A percentile compares a stretch with the other conserved stretches of the same genome.
phyloP scores from a whole-genome alignment of 2,888 invertebrate genomes.

The Nebria brevicollis region DNA sequence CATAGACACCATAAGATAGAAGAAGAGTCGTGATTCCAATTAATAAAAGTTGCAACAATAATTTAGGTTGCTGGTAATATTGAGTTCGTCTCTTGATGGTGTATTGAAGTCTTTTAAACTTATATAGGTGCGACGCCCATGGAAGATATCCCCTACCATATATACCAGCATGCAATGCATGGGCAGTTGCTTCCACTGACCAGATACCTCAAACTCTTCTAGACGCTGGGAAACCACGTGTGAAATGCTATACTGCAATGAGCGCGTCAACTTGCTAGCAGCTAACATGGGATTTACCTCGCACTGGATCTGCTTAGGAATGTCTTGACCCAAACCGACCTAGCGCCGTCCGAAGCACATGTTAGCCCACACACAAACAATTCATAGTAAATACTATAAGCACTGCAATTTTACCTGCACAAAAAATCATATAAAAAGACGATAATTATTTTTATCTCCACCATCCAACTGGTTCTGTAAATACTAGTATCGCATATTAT shows the following conservation, averaged over 20 bases:
- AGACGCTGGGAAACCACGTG: slow-evolving; percentile 15
- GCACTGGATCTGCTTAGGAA: slow-evolving; percentile 16
- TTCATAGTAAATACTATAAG: slow-evolving; percentile 1
- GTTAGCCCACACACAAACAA: background rate
- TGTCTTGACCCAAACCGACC: slow-evolving; percentile 14
- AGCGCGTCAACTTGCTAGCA: slow-evolving; percentile 6
- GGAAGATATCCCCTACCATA: background rate
- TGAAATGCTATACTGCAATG: background rate
- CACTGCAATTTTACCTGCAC: background rate
- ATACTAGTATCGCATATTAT: too few relatives aligned
- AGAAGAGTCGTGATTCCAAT: too few relatives aligned
- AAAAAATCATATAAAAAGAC: too few relatives aligned
- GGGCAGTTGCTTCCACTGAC: slow-evolving; percentile 10
- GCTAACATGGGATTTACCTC: slow-evolving; percentile 28
- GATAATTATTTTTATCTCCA: too few relatives aligned
- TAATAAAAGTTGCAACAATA: too few relatives aligned
- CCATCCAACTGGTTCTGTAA: too few relatives aligned
- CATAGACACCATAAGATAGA: too few relatives aligned
- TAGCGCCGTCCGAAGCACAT: background rate
- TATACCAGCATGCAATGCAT: background rate
- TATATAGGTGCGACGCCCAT: background rate
- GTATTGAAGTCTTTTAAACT: slow-evolving; percentile 16
- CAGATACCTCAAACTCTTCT: background rate
- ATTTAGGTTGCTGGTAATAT: background rate
- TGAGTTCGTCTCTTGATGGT: slow-evolving; percentile 20